Evolutionary conservation across 92 coral and sea anemone species (phyloP).

Genomic region (Zoanthus sansibaricus): DNA sequence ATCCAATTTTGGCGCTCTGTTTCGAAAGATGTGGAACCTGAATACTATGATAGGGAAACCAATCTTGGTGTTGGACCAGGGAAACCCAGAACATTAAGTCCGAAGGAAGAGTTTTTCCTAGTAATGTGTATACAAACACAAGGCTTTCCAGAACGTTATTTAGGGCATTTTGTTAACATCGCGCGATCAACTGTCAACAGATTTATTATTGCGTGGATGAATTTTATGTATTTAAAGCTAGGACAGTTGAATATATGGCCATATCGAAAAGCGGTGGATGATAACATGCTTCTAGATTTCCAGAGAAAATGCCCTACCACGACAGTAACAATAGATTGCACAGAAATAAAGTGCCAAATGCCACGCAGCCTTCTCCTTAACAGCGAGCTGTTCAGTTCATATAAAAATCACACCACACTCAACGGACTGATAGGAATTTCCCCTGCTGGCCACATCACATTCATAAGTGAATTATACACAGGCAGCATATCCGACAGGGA

Average conservation of each 20-base stretch:
- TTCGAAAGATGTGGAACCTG: constrained; percentile 45
- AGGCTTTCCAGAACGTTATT: constrained; percentile 46
- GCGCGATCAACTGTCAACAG: constrained; percentile 46
- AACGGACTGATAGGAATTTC: constrained; percentile 17
- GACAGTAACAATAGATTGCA: constrained; percentile 12
- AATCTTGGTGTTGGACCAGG: constrained; percentile 50
- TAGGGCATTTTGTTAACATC: constrained; percentile 28
- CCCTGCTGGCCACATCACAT: constrained; percentile 22
- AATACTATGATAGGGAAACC: constrained; percentile 35
- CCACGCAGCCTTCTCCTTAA: constrained; percentile 39
- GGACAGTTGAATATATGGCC: constrained; percentile 55
- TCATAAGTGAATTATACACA: constrained; percentile 44
- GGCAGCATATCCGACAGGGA: constrained; percentile 63
- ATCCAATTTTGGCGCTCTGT: constrained; percentile 27
- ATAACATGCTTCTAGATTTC: constrained; percentile 43
- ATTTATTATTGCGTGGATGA: constrained; percentile 42
- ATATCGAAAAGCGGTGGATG: constrained; percentile 36
- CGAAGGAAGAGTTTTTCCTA: constrained; percentile 47
- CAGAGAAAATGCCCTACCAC: constrained; percentile 18
- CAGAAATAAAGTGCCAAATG: constrained; percentile 7
- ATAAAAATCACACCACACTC: neutral
- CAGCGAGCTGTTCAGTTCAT: neutral
- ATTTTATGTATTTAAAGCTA: constrained; percentile 35
- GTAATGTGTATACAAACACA: constrained; percentile 50
- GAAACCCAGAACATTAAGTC: constrained; percentile 45